Evolutionary conservation across 2,888 invertebrate species (phyloP), one percentile per base, ranked within the genome.

Genomic region (Macrophya alboannulata): DNA sequence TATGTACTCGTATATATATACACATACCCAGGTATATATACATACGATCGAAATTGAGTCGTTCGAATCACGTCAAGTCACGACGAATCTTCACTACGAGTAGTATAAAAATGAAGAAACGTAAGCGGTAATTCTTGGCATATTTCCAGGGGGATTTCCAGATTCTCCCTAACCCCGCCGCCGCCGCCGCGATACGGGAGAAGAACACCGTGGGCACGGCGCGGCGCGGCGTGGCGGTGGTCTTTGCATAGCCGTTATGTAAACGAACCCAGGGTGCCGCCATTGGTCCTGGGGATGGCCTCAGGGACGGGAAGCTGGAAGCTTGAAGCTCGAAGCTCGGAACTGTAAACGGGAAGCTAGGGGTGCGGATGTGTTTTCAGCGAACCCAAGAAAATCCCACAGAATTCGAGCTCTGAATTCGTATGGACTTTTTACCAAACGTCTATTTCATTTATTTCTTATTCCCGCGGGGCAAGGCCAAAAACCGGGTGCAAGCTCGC

Each of bases 171-270:
- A 74, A 74, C 48, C 62, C 81, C 9, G n/a, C n/a, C n/a, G n/a
- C n/a, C n/a, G n/a, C n/a, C n/a, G n/a, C n/a, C n/a, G 40, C 25
- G 55, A 62, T 25, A 25, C 21, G 45, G 21, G 45, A 74, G 74
- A 65, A 45, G 48, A 77, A 77, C 17, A 51, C 31, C 51, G 48
- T n/a, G 48, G 48, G 51, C 8, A 51, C 21, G 21, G 48, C 8
- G 5, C n/a, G 25, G 83, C 55, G 12, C 12, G 71, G 10, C 10
- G 25, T 68, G n/a, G 12, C 12, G 71, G 81, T 59, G 81, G 81
- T 84, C 85, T 65, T 81, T 79, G 84, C 84, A 84, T 83, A 86
- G 86, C 86, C 85, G 84, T 86, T 87, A 86, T 86, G 87, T 86
- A 87, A 86, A 86, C 85, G 86, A 86, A 76, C 84, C 83, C 76